phyloP scores from a whole-genome alignment of 2,797 vertebrate genomes.

The Darevskia mixta region DNA sequence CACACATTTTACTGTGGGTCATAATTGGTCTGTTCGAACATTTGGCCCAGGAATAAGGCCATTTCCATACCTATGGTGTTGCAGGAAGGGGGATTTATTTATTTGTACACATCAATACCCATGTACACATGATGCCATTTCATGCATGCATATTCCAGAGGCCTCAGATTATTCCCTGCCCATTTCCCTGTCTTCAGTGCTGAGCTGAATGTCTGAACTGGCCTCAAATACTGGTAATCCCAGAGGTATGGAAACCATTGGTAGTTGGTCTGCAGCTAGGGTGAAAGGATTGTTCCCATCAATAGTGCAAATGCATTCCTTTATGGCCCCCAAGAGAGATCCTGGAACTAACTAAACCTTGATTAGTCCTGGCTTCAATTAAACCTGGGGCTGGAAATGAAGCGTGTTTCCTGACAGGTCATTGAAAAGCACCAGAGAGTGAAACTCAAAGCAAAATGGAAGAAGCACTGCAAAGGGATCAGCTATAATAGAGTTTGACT shows the following conservation, averaged over 20 bases:
- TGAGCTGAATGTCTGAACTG: neutral
- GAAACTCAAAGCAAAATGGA: slow-evolving; percentile 3
- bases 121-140: neutral
- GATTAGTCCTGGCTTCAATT: neutral
- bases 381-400: neutral
- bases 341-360: neutral
- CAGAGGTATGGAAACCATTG: neutral
- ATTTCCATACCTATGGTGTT: too few relatives aligned
- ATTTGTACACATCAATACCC: too few relatives aligned
- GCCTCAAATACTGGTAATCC: neutral
- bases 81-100: too few relatives aligned
- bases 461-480: slow-evolving; percentile 37
- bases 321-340: neutral
- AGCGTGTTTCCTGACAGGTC: slow-evolving; percentile 50
- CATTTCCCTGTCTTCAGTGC: neutral
- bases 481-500: slow-evolving; percentile 66
- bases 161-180: neutral
- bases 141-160: neutral
- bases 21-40: too few relatives aligned
- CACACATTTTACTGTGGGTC: too few relatives aligned
- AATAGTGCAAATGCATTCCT: neutral
- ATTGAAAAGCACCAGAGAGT: slow-evolving; percentile 28
- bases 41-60: too few relatives aligned
- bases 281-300: neutral
- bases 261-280: neutral